Percentiles rank a stretch among this genome's conserved stretches.
Conservation (phyloP, 2,113 vertebrate genomes). For the Pelmatolapia mariae region DNA sequence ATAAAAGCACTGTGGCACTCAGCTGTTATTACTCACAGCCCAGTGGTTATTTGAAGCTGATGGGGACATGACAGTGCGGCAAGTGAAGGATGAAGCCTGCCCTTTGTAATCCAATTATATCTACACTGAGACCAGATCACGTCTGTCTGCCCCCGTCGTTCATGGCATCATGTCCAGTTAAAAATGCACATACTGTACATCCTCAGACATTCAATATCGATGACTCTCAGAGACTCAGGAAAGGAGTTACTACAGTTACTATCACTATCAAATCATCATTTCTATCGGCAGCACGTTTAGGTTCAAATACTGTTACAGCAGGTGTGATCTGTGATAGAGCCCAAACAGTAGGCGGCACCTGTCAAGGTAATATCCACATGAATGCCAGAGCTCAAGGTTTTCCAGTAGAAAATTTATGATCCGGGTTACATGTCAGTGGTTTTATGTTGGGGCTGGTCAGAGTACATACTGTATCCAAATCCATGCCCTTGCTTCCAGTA, state of each 20-base stretch:
- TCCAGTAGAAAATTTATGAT: background rate
- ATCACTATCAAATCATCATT: background rate
- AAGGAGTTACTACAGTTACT: background rate
- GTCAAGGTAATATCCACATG: background rate
- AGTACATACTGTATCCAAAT: background rate
- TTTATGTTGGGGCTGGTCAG: background rate
- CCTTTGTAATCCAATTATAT: conserved; percentile 20
- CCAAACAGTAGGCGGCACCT: background rate
- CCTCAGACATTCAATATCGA: background rate
- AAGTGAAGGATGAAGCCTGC: conserved; percentile 10
- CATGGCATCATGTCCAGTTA: background rate
- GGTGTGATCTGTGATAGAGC: background rate
- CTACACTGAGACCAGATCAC: background rate
- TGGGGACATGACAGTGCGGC: background rate
- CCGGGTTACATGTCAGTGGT: background rate
- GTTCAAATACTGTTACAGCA: background rate
- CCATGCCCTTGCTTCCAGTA: background rate
- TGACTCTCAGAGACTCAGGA: background rate
- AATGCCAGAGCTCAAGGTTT: background rate
- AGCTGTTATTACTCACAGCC: background rate
- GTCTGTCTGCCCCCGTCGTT: background rate
- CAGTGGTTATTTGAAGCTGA: background rate
- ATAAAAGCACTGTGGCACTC: background rate
- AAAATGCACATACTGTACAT: background rate
- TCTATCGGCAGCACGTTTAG: background rate